Evolutionary conservation across 1,140 invertebrate genomes (phyloP).

Genomic region (Thaumatotibia leucotreta): DNA sequence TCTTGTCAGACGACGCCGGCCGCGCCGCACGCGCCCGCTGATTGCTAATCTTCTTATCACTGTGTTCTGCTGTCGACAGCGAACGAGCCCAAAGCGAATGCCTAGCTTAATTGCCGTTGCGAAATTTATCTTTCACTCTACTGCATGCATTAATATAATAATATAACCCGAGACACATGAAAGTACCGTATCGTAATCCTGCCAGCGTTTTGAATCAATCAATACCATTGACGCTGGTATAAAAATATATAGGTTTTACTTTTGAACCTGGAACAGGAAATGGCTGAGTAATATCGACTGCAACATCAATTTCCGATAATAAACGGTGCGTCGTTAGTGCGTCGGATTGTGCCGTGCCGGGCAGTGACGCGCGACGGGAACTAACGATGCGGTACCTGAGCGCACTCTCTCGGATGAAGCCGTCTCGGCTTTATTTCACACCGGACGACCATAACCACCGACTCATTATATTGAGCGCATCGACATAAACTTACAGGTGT

Average conservation of each 20-base stretch:
- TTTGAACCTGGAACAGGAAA: background rate
- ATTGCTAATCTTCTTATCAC: conserved; percentile 22
- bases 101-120: background rate
- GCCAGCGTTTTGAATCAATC: background rate
- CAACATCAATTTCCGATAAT: background rate
- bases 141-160: background rate
- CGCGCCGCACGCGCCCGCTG: background rate
- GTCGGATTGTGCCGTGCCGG: background rate
- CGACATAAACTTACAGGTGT: conserved; percentile 11
- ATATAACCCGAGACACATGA: background rate
- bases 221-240: background rate
- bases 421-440: conserved; percentile 3
- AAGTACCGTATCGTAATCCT: no score
- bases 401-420: background rate
- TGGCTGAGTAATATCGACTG: background rate
- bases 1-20: background rate
- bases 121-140: conserved; percentile 3
- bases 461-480: conserved; percentile 9
- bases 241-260: background rate
- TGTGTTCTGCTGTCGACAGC: conserved; percentile 11
- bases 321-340: background rate
- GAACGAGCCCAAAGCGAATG: background rate
- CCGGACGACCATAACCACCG: background rate
- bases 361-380: background rate
- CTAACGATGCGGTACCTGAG: background rate